Conservation (phyloP, 2,113 vertebrate species). For the Catharus bicknelli region DNA sequence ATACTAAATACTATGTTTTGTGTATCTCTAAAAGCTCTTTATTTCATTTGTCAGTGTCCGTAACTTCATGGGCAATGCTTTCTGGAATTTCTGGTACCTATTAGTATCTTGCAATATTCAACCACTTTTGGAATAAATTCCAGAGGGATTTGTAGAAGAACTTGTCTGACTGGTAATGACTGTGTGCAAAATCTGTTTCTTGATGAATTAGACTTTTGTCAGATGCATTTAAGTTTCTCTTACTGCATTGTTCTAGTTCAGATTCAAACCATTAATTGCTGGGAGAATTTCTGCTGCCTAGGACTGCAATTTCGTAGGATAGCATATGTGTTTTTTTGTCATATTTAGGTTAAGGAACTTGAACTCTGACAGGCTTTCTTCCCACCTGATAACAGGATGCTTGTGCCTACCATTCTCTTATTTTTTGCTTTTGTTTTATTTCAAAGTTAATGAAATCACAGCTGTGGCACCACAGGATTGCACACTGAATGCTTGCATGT, state of each 20-base stretch:
- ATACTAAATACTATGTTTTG: background rate
- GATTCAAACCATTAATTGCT: background rate
- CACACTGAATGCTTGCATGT: background rate
- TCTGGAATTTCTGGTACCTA: background rate
- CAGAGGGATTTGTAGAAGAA: background rate
- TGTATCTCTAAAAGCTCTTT: background rate
- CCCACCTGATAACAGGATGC: background rate
- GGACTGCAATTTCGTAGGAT: background rate
- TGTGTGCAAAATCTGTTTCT: background rate
- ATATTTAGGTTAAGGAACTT: background rate
- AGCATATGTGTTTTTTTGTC: background rate
- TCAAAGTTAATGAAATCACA: background rate
- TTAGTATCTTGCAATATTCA: background rate
- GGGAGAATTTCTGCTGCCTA: background rate
- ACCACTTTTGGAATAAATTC: background rate
- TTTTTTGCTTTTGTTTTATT: background rate
- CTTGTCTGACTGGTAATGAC: background rate
- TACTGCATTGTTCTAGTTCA: background rate
- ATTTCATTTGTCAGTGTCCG: accelerated
- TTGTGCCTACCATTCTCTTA: background rate
- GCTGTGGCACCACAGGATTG: background rate
- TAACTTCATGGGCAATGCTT: background rate
- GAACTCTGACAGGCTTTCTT: background rate
- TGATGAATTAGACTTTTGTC: background rate
- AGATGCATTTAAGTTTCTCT: background rate